phyloP scores from a whole-genome alignment of 1,140 invertebrate species.

The Apis florea region DNA sequence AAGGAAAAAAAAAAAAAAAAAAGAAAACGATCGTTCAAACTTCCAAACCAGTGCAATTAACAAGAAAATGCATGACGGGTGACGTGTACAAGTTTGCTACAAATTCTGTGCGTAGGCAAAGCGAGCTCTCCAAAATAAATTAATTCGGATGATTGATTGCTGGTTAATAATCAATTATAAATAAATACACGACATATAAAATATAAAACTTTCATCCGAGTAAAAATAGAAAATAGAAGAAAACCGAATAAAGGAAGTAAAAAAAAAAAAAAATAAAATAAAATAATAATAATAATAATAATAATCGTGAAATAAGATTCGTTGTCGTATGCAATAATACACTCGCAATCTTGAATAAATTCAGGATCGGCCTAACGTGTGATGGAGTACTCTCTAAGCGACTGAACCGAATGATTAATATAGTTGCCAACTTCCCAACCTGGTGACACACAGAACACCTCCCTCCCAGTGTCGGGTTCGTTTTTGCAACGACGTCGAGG shows the following conservation, averaged over 20 bases:
- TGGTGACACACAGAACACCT: conserved; percentile 46
- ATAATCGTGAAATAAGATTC: too few species aligned
- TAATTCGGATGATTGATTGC: neutral
- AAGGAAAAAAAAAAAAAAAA: neutral
- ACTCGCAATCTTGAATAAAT: neutral
- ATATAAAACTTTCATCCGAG: neutral
- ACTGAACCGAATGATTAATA: conserved; percentile 36
- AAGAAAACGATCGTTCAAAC: conserved; percentile 37
- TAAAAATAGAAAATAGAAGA: neutral
- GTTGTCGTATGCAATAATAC: conserved; percentile 1
- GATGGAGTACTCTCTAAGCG: conserved; percentile 47
- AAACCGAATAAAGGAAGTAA: neutral
- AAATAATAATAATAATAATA: too few species aligned
- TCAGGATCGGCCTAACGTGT: conserved; percentile 24
- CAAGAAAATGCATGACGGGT: conserved; percentile 53
- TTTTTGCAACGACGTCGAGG: neutral
- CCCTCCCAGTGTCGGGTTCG: conserved; percentile 18
- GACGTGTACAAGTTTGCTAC: conserved; percentile 51
- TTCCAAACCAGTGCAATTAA: conserved; percentile 62
- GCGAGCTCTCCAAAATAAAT: conserved; percentile 50
- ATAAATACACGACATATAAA: neutral
- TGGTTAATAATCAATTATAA: conserved; percentile 14
- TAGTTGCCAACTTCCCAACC: conserved; percentile 30
- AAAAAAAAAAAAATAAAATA: neutral
- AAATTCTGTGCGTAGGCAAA: conserved; percentile 63